Base-by-base conservation (phyloP, 2,113 vertebrate species). In the Cyanocitta stelleri region DNA sequence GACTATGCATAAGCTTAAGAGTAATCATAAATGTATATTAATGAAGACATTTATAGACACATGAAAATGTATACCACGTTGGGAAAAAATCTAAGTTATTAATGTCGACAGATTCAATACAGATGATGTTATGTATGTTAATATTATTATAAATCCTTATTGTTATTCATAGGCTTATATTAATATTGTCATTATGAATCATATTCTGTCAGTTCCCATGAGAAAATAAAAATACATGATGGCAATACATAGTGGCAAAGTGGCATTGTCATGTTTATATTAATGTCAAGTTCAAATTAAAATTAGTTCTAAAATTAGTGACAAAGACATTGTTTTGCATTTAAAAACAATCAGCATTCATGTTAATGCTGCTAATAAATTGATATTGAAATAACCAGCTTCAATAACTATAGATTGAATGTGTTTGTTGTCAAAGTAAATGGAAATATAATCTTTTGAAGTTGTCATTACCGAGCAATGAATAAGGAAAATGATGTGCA, bases 271-370 rank as follows among this genome's bases (percentile, higher is more conserved):
- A 55, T 96, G 69, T 94, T 98, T 97, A 85, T 96, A 97, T 93
- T 93, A 95, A 96, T 81, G 81, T 92, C 91, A 96, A 92, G 86
- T 97, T 97, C 94, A 96, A 97, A 97, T 95, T 97, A 87, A 97
- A 98, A 91, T 95, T 87, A 94, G 52, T 93, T 97, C 85, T 96
- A 82, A 90, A 97, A 95, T 97, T 95, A 95, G 86, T 85, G 77
- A 89, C 89, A 82, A 96, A 95, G 83, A 62, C 81, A 87, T 93
- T 89, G 83, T 87, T 97, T 79, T 37, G 3, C 52, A 87, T 96
- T 97, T 96, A 33, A 96, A 96, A 93, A 67, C 88, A 96, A 94
- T 93, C 96, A 94, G 16, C 91, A 95, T 96, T 95, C 35, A 7
- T 95, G 76, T 94, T 97, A 96, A 97, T 96, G 55, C 55, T 95